Evolutionary conservation across 2,888 invertebrate species (phyloP).

Genomic region (Eristalis pertinax): DNA sequence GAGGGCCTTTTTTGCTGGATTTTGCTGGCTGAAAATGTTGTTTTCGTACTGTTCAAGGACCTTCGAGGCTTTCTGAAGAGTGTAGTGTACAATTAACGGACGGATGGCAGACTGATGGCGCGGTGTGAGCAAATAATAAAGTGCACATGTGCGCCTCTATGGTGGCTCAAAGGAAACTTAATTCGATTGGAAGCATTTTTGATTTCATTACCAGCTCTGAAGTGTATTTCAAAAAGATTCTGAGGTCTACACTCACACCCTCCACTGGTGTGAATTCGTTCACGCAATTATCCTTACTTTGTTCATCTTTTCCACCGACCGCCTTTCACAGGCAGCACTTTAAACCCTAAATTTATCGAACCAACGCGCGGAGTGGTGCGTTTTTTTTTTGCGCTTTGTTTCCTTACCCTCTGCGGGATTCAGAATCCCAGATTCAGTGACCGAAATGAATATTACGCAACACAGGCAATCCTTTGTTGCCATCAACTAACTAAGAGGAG

Average conservation of each 20-base stretch:
- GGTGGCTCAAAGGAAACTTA: neutral
- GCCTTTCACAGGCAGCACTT: neutral
- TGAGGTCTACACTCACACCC: neutral
- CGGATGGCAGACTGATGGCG: no score
- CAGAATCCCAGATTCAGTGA: neutral
- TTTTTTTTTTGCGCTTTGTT: neutral
- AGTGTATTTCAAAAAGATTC: neutral
- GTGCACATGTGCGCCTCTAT: neutral
- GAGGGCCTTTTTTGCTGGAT: neutral
- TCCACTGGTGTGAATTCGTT: neutral
- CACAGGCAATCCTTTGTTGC: neutral
- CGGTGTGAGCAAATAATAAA: neutral
- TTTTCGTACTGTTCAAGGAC: neutral
- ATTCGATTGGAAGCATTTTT: neutral
- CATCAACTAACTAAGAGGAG: conserved; percentile 22
- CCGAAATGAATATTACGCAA: neutral
- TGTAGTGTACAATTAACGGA: neutral
- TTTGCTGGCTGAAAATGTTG: neutral
- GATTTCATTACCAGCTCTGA: no score
- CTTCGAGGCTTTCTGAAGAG: neutral
- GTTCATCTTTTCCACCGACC: neutral
- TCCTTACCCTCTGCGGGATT: neutral
- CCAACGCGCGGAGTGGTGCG: neutral
- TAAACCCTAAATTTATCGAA: neutral
- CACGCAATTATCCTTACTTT: neutral